Percentiles rank a stretch among this genome's conserved stretches.
These are phyloP conservation scores for Dicycla oo DNA, from an alignment of 2,888 invertebrate species.

Conservation along the genomic window DNA sequence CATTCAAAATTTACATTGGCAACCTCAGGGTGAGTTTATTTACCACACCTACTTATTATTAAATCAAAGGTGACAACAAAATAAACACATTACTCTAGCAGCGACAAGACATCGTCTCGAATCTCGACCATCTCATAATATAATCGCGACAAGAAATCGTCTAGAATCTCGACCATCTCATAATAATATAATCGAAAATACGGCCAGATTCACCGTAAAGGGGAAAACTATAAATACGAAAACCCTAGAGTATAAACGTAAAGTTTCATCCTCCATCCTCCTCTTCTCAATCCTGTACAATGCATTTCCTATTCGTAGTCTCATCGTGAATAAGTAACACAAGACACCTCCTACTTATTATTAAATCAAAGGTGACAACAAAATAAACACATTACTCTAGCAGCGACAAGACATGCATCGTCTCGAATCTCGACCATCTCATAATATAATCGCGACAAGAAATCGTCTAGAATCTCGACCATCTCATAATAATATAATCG, in stretches of 20 bases:
- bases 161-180: no score
- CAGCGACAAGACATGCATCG: no score
- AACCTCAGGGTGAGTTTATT: background rate
- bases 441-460: no score
- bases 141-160: no score
- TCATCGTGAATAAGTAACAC: constrained; percentile 60
- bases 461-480: no score
- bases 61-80: background rate
- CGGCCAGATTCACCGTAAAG: constrained; percentile 15
- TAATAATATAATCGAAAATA: constrained; percentile 41
- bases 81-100: background rate
- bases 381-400: no score
- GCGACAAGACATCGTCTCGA: background rate
- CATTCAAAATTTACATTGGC: background rate
- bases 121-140: constrained; percentile 25
- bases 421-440: no score
- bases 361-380: no score
- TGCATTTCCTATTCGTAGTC: constrained; percentile 40
- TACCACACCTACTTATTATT: background rate
- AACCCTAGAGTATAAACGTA: constrained; percentile 43
- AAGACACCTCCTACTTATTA: no score
- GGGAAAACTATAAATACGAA: constrained; percentile 40
- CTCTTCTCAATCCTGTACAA: constrained; percentile 43
- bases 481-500: no score
- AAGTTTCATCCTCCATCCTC: constrained; percentile 15